Conservation (phyloP, 2,113 vertebrate genomes). For the Acanthochromis polyacanthus region DNA sequence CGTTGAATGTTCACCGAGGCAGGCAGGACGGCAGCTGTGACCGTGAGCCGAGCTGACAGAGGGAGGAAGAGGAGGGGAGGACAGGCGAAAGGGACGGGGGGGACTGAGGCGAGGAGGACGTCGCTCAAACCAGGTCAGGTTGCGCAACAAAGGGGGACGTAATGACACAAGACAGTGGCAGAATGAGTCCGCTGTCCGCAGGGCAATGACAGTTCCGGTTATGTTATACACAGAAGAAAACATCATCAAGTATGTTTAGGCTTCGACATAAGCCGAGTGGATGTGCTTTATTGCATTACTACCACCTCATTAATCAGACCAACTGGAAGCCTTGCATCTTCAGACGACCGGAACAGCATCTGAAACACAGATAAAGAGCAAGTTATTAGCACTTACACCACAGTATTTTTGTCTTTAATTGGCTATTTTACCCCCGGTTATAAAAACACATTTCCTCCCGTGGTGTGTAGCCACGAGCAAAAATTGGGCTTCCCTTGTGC, state of each 20-base stretch:
- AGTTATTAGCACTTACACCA: slow-evolving; percentile 15
- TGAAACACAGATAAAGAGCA: slow-evolving; percentile 71
- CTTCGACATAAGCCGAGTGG: slow-evolving; percentile 27
- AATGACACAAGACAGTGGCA: slow-evolving; percentile 61
- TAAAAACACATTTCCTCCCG: slow-evolving; percentile 1
- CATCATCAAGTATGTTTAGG: slow-evolving; percentile 5
- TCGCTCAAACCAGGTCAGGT: slow-evolving; percentile 53
- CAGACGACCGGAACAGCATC: slow-evolving; percentile 41
- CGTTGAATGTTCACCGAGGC: slow-evolving; percentile 96
- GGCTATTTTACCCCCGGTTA: background rate
- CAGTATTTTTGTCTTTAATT: slow-evolving; percentile 15
- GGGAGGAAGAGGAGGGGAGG: slow-evolving; percentile 15
- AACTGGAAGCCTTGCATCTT: slow-evolving; percentile 41
- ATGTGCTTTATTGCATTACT: slow-evolving; percentile 43
- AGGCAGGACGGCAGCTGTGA: slow-evolving; percentile 66
- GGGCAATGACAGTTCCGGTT: slow-evolving; percentile 39
- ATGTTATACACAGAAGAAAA: slow-evolving; percentile 11
- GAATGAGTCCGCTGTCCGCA: slow-evolving; percentile 49
- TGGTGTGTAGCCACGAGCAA: background rate
- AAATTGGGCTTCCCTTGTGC: background rate
- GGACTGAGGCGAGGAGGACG: slow-evolving; percentile 26
- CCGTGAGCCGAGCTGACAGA: slow-evolving; percentile 57
- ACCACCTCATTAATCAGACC: slow-evolving; percentile 31
- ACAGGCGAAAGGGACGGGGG: slow-evolving; percentile 4
- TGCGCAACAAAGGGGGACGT: slow-evolving; percentile 37